Conservation (phyloP, 1,140 invertebrate species). For the Drosophila aff. region DNA sequence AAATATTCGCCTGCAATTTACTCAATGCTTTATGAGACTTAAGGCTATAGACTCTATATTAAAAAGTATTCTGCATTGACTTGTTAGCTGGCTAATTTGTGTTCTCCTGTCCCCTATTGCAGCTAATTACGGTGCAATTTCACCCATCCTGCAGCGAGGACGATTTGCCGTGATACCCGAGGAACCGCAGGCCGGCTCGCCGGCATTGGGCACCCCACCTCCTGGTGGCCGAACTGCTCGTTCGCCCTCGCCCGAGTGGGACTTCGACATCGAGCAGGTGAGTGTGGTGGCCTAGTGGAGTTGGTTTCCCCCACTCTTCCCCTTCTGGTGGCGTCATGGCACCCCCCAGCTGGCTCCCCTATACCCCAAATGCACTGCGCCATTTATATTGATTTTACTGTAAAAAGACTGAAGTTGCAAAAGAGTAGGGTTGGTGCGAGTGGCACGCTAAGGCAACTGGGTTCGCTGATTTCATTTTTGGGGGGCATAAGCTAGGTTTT, state of each 20-base stretch:
- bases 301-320: neutral
- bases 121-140: conserved; percentile 85
- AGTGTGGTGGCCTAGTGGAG: conserved; percentile 39
- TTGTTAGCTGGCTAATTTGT: conserved; percentile 16
- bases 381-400: conserved; percentile 74
- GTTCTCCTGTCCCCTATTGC: conserved; percentile 7
- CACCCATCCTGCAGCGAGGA: conserved; percentile 83
- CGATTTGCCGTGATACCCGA: conserved; percentile 85
- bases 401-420: conserved; percentile 25
- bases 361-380: conserved; percentile 59
- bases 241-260: conserved; percentile 84
- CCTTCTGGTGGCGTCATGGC: conserved; percentile 53
- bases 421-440: conserved; percentile 29
- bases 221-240: conserved; percentile 55
- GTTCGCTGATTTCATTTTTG: conserved; percentile 2
- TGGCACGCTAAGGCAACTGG: conserved; percentile 11
- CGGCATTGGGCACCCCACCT: conserved; percentile 72
- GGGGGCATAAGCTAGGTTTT: neutral
- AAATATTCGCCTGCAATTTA: neutral
- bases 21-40: neutral
- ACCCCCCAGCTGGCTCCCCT: conserved; percentile 11
- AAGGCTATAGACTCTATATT: neutral
- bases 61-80: neutral
- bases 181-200: conserved; percentile 81
- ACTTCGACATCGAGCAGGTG: conserved; percentile 84